A percentile compares a stretch with the other conserved stretches of the same genome.
Conservation (phyloP, 2,888 invertebrate species). For the Phania funesta region DNA sequence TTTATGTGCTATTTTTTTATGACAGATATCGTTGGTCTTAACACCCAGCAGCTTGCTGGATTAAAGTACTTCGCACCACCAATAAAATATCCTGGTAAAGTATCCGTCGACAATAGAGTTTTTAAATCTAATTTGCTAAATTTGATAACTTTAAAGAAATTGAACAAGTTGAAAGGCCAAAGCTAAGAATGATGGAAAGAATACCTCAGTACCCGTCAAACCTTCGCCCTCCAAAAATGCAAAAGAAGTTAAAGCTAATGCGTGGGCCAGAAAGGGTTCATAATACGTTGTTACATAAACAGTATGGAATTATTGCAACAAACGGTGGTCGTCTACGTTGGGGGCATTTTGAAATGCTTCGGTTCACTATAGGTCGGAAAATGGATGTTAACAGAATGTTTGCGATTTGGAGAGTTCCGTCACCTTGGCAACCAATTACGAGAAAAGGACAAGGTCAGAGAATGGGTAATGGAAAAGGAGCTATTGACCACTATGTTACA, state of each 20-base stretch:
- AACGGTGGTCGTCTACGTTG: slow-evolving; percentile 90
- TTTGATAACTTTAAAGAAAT: slow-evolving; percentile 82
- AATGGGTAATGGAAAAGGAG: slow-evolving; percentile 98
- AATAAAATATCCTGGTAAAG: slow-evolving; percentile 85
- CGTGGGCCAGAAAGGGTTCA: slow-evolving; percentile 94
- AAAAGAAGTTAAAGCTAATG: slow-evolving; percentile 90
- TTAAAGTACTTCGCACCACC: slow-evolving; percentile 87
- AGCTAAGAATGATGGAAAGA: slow-evolving; percentile 86
- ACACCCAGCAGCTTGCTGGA: slow-evolving; percentile 80
- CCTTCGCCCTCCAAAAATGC: slow-evolving; percentile 90
- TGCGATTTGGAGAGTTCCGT: slow-evolving; percentile 95
- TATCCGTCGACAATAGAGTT: slow-evolving; percentile 25
- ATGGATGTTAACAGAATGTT: slow-evolving; percentile 92
- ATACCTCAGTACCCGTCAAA: slow-evolving; percentile 86
- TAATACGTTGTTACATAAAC: slow-evolving; percentile 91
- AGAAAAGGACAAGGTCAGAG: slow-evolving; percentile 93
- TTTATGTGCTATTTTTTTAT: neutral
- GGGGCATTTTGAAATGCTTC: slow-evolving; percentile 94
- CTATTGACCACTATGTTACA: slow-evolving; percentile 96
- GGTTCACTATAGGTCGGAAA: slow-evolving; percentile 87
- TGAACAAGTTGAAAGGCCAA: slow-evolving; percentile 87
- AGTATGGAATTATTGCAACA: slow-evolving; percentile 94
- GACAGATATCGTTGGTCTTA: neutral
- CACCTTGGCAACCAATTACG: slow-evolving; percentile 97
- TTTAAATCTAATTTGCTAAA: neutral